Percentiles rank a stretch among this genome's conserved stretches.
Conservation (phyloP, 2,113 vertebrate species). For the Tragulus kanchil region DNA sequence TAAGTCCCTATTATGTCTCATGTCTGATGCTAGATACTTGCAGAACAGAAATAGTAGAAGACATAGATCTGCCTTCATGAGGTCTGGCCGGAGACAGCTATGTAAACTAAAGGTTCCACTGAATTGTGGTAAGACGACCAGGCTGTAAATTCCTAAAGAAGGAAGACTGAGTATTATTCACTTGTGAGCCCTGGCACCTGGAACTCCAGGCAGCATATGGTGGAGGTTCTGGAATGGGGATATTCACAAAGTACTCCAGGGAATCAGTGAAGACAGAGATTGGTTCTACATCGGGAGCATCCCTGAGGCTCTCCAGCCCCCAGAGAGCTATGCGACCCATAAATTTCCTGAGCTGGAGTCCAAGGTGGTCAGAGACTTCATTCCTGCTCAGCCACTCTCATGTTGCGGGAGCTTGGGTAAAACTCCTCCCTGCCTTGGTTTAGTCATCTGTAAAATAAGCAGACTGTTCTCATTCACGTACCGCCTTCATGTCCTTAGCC, state of each 20-base stretch:
- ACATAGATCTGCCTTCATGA: not conserved
- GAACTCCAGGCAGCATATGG: not conserved
- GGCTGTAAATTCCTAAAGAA: not conserved
- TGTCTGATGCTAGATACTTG: not conserved
- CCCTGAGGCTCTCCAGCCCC: no score
- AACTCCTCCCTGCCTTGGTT: not conserved
- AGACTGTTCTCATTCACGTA: not conserved
- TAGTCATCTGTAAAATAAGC: not conserved
- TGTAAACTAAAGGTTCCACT: fast-evolving
- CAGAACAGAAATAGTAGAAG: not conserved
- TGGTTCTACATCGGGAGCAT: no score
- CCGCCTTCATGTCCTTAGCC: not conserved
- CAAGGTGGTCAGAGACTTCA: not conserved
- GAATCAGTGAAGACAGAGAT: not conserved
- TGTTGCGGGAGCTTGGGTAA: not conserved
- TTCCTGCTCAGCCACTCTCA: not conserved
- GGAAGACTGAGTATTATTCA: fast-evolving
- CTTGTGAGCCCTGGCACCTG: not conserved
- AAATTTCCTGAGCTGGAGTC: constrained; percentile 25
- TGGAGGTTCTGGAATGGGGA: not conserved
- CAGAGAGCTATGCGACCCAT: not conserved
- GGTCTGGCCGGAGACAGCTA: not conserved
- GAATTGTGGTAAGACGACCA: no score
- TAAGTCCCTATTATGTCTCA: not conserved
- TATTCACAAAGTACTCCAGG: not conserved